Base-by-base conservation (phyloP, 2,888 invertebrate genomes). In the Thymelicus sylvestris region DNA sequence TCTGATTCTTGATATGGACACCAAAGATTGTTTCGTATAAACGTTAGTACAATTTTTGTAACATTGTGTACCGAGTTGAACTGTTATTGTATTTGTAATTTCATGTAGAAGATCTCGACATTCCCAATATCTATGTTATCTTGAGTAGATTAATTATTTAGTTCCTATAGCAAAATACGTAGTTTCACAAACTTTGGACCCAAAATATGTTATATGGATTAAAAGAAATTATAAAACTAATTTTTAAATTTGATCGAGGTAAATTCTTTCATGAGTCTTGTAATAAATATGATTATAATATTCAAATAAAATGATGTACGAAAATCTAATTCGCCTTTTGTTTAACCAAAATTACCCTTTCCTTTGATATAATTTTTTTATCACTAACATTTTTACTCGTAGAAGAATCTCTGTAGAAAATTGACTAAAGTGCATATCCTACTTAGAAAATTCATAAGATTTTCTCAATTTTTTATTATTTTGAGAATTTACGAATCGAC, bases 71-170 rank as follows among this genome's bases (percentile, higher is more conserved):
- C 75, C 74, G 84, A 85, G 86, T 86, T 87, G 86, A 83, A 86
- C 84, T 82, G 83, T 77, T 75, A 77, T 57, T 57, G 13, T 74
- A 73, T 72, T 73, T 72, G 80, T 79, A 79, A 81, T 80, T 80
- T 80, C 78, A 80, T 80, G 81, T 84, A 83, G 89, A 60, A 73
- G 79, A 90, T 91, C 88, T 92, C 91, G 86, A 91, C 92, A 91
- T 92, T 92, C 90, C 92, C 83, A 81, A 81, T 86, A 80, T 57
- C 41, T 8, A 41, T 41, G 15, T 60, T 86, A 81, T 82, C 83
- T 82, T 86, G 83, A 81, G 79, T 80, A 80, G 80, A 80, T 85
- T 85, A 86, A 83, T 74, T 79, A 64, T 74, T 79, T 82, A 83
- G 80, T 84, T 83, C 83, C 84, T 85, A 81, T 79, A 79, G 74